Percentiles rank a stretch among this genome's conserved stretches.
Evolutionary conservation across 2,113 vertebrate genomes (phyloP).

Genomic region (Rhea americana): DNA sequence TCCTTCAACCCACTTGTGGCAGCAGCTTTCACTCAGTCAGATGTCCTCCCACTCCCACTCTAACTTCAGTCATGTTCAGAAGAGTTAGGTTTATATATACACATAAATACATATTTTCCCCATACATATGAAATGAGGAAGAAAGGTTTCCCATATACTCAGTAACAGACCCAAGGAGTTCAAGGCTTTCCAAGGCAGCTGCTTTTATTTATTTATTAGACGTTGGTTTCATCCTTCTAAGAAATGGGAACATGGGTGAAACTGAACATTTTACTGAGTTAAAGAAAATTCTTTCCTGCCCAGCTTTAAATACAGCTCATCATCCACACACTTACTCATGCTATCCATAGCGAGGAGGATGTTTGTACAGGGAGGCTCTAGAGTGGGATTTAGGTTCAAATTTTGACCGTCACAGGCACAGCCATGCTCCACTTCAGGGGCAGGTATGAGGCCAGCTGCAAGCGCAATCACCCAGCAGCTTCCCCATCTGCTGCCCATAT

Average conservation of each 20-base stretch:
- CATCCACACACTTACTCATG: background rate
- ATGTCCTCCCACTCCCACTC: background rate
- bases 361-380: background rate
- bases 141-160: background rate
- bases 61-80: background rate
- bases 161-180: background rate
- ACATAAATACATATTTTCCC: background rate
- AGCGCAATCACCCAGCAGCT: background rate
- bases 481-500: background rate
- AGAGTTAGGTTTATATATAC: background rate
- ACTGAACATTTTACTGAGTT: background rate
- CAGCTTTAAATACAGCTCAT: background rate
- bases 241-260: background rate
- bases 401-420: background rate
- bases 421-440: background rate
- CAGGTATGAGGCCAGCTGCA: background rate
- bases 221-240: background rate
- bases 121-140: background rate
- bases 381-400: background rate
- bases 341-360: background rate
- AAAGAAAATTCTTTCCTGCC: background rate
- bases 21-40: background rate
- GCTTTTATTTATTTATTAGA: background rate
- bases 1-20: too few relatives aligned
- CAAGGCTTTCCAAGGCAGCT: background rate